Evolutionary conservation across 1,140 invertebrate genomes (phyloP), one percentile per base, ranked within the genome.

Genomic region (Coptotermes formosanus): DNA sequence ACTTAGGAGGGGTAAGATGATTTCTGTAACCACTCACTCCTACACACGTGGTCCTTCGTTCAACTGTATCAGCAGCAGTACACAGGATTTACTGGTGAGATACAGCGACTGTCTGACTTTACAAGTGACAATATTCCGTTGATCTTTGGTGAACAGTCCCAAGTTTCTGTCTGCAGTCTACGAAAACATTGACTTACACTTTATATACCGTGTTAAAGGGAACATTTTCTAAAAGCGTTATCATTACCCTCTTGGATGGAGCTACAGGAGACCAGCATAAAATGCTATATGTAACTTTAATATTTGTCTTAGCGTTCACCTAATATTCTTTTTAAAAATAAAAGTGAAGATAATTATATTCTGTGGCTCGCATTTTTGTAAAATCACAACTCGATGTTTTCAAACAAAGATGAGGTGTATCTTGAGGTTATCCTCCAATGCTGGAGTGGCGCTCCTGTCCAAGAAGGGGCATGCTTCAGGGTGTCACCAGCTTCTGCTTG

Each of bases 391-490:
- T 30, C 64, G 64, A 75, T 30, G 64, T 75, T n/a, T 75, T 75
- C 64, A 25, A 30, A 25, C 25, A 25, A 75, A 75, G 25, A 14
- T 75, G 25, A 6, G 11, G 64, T n/a, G 64, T 75, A 75, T 16
- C 0, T 75, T 30, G 8, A 30, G 25, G 0, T 25, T 0, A 25
- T 75, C 25, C n/a, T 75, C 7, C 25, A 12, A 9, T n/a, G 64
- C 64, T 30, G 64, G n/a, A 1, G 64, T 75, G 64, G n/a, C 7
- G 64, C 64, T 45, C 43, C 43, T 32, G 83, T 25, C 30, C n/a
- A 84, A 45, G 44, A 52, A 30, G n/a, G 30, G 83, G 16, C n/a
- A 11, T 52, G 45, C 83, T 55, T 69, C 45, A 85, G 59, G 85
- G 75, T 14, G 85, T 48, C 38, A 4, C 4, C 30, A 30, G 30